Evolutionary conservation across 2,888 invertebrate species (phyloP).

Genomic region (Mesorhabditis belari): DNA sequence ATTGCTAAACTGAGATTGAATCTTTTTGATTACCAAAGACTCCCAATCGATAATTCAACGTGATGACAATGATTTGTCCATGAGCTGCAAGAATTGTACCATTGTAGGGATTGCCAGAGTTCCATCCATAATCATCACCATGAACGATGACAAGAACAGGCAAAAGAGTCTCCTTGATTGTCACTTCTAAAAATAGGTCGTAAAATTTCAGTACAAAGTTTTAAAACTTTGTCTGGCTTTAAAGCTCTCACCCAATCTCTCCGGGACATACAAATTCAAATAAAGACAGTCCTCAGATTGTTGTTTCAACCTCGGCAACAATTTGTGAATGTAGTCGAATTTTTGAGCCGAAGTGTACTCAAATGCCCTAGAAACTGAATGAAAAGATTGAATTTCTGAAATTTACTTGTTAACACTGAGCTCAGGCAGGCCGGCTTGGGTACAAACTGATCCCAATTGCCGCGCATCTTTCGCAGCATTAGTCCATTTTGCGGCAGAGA

Average conservation of each 20-base stretch:
- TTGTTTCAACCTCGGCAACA: constrained; percentile 67
- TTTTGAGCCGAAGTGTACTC: constrained; percentile 77
- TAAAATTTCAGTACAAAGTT: neutral
- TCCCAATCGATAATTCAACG: constrained; percentile 90
- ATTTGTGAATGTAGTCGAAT: constrained; percentile 76
- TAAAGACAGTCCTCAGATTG: constrained; percentile 96
- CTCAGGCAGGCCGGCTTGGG: constrained; percentile 46
- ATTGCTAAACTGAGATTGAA: neutral
- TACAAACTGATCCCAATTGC: constrained; percentile 37
- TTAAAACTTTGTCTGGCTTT: neutral
- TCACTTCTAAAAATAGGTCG: constrained; percentile 12
- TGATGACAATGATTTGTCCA: constrained; percentile 83
- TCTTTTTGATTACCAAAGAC: constrained; percentile 64
- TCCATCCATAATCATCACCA: constrained; percentile 70
- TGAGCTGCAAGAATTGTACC: constrained; percentile 87
- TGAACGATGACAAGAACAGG: constrained; percentile 51
- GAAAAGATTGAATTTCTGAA: neutral
- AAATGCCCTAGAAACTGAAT: constrained; percentile 38
- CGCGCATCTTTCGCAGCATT: constrained; percentile 47
- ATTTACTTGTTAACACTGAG: constrained; percentile 44
- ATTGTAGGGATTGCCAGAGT: constrained; percentile 92
- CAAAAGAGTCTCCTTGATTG: constrained; percentile 24
- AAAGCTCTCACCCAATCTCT: constrained; percentile 59
- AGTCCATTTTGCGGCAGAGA: constrained; percentile 52
- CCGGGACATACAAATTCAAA: constrained; percentile 88